These are phyloP conservation scores for Nymphalis c-album DNA, from an alignment of 2,888 invertebrate species.

Conservation along the genomic window DNA sequence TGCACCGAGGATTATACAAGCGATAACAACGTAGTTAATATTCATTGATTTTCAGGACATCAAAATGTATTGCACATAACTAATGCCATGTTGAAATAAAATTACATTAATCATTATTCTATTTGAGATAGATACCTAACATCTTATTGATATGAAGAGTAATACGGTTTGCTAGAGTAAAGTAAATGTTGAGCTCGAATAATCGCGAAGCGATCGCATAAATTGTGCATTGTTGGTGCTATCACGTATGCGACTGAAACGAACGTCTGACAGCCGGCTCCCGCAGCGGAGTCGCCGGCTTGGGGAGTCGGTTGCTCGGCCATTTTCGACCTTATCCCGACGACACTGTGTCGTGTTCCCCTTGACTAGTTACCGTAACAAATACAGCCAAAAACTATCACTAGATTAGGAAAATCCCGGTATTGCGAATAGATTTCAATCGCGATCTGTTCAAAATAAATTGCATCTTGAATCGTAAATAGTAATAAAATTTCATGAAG, in stretches of 20 bases:
- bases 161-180: background rate
- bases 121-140: background rate
- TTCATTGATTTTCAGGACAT: too few relatives aligned
- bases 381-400: slow-evolving; percentile 9
- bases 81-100: too few relatives aligned
- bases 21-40: too few relatives aligned
- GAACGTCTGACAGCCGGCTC: slow-evolving; percentile 74
- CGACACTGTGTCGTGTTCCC: background rate
- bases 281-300: slow-evolving; percentile 88
- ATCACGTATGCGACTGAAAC: slow-evolving; percentile 76
- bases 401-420: slow-evolving; percentile 7
- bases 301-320: slow-evolving; percentile 76
- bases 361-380: background rate
- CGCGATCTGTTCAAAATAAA: slow-evolving; percentile 2
- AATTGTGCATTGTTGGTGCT: slow-evolving; percentile 29
- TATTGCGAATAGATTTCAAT: slow-evolving; percentile 11
- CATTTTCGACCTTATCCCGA: background rate
- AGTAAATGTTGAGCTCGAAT: slow-evolving; percentile 16
- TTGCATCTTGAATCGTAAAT: slow-evolving; percentile 5
- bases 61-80: too few relatives aligned
- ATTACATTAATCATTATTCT: background rate
- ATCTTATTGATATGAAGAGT: background rate
- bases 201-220: slow-evolving; percentile 29
- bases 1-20: too few relatives aligned
- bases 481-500: slow-evolving; percentile 4